These are phyloP conservation scores for Solea senegalensis DNA, from an alignment of 2,113 vertebrate genomes.

Conservation along the genomic window DNA sequence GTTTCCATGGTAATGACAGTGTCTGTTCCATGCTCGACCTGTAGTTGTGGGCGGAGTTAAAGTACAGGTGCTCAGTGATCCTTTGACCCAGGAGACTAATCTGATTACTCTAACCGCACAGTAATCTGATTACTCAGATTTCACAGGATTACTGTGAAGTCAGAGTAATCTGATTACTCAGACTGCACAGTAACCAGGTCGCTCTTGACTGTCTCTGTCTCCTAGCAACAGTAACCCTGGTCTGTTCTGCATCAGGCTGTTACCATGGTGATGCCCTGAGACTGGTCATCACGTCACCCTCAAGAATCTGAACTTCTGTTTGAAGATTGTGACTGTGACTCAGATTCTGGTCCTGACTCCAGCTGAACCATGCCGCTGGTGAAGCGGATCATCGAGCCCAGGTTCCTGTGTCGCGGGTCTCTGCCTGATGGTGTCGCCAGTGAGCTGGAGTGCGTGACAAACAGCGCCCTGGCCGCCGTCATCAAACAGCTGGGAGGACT, in stretches of 20 bases:
- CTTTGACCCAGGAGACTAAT: too few species aligned
- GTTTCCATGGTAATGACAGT: neutral
- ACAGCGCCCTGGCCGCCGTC: slow-evolving; percentile 88
- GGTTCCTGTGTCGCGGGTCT: slow-evolving; percentile 84
- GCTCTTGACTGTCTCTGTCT: neutral
- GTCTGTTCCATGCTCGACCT: too few species aligned
- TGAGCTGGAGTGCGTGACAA: slow-evolving; percentile 89
- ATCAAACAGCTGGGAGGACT: slow-evolving; percentile 90
- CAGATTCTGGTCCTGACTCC: neutral
- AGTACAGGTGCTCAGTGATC: too few species aligned
- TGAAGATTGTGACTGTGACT: neutral
- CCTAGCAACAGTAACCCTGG: slow-evolving; percentile 45
- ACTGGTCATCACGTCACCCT: neutral
- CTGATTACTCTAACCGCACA: too few species aligned
- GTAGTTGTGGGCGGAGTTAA: too few species aligned
- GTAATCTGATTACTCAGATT: too few species aligned
- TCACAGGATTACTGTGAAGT: too few species aligned
- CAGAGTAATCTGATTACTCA: neutral
- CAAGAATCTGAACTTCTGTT: neutral
- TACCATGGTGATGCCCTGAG: slow-evolving; percentile 42
- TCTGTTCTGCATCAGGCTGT: slow-evolving; percentile 24
- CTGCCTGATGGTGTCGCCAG: slow-evolving; percentile 86
- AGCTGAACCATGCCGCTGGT: slow-evolving; percentile 36
- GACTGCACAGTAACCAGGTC: too few species aligned
- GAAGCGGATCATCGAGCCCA: slow-evolving; percentile 81